Conservation (phyloP, 2,888 invertebrate species). For the Thera obeliscata region DNA sequence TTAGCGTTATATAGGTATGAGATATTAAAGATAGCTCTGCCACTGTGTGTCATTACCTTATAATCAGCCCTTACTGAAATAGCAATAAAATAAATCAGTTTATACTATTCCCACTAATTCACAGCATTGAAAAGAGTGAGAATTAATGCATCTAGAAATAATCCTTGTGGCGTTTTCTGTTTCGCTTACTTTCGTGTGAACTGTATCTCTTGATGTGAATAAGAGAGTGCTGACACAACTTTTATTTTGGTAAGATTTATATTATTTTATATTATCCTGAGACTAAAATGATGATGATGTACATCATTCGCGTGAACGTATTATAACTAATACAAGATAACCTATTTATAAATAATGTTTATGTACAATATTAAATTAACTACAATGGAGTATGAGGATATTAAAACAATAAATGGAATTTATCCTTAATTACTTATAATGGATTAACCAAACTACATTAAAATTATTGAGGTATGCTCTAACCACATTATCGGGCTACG, state of each 20-base stretch:
- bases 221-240: no score
- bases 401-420: slow-evolving; percentile 43
- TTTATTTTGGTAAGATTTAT: not conserved
- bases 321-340: slow-evolving; percentile 52
- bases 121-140: no score
- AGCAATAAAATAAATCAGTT: not conserved
- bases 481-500: not conserved
- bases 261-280: not conserved
- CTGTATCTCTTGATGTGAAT: no score
- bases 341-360: slow-evolving; percentile 51
- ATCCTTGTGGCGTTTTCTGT: no score
- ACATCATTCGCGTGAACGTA: slow-evolving; percentile 45
- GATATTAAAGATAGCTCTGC: no score
- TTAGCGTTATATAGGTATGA: not conserved
- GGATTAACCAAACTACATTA: slow-evolving; percentile 6
- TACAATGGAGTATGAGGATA: slow-evolving; percentile 58
- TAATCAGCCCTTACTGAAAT: not conserved
- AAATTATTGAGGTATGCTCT: slow-evolving; percentile 2
- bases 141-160: no score
- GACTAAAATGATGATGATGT: slow-evolving; percentile 4
- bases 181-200: no score
- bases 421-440: slow-evolving; percentile 13
- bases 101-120: no score
- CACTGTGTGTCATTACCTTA: no score
- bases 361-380: slow-evolving; percentile 60